Evolutionary conservation across 2,113 vertebrate species (phyloP).

Genomic region (Litocranius walleri): DNA sequence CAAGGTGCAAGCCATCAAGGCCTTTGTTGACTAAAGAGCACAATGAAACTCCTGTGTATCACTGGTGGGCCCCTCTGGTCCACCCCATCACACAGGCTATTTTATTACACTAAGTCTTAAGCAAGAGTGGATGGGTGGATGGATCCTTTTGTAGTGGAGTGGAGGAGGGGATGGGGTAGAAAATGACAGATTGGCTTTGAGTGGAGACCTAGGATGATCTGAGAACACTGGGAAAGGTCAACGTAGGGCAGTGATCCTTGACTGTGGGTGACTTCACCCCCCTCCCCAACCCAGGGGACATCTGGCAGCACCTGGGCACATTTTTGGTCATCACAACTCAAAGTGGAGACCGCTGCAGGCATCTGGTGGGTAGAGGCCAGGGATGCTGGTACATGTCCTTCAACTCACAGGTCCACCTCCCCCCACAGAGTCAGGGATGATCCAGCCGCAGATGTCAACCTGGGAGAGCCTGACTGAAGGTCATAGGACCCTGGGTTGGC

Average conservation of each 20-base stretch:
- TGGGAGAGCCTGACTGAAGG: neutral
- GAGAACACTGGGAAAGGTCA: neutral
- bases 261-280: neutral
- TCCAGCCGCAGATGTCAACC: neutral
- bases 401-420: neutral
- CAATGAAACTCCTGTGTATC: neutral
- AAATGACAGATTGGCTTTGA: neutral
- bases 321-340: neutral
- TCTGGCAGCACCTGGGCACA: neutral
- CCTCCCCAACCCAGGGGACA: neutral
- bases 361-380: neutral
- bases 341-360: neutral
- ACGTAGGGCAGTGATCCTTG: neutral
- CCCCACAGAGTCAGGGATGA: neutral
- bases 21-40: neutral
- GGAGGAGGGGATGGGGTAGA: neutral
- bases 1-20: neutral
- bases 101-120: neutral
- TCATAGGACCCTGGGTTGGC: neutral
- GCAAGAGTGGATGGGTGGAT: neutral
- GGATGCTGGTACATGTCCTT: neutral
- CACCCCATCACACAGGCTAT: neutral
- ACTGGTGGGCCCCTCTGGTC: neutral
- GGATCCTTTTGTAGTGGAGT: neutral
- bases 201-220: neutral